phyloP scores from a whole-genome alignment of 2,113 vertebrate species.

The Corythornis vintsioides region DNA sequence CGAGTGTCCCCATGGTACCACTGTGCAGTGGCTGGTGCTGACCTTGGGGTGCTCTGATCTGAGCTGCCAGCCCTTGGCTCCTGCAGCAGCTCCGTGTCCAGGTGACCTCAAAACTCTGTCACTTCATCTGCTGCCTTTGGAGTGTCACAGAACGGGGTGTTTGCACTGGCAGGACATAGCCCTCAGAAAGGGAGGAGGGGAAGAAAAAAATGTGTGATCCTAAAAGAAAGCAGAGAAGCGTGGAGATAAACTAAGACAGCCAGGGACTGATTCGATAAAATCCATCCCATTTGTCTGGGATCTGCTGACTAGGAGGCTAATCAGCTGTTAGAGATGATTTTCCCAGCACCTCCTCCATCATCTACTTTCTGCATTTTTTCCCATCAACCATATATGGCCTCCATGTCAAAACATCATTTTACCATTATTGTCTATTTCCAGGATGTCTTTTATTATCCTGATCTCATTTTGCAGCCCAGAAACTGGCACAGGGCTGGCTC shows the following conservation, averaged over 20 bases:
- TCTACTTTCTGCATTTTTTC: not conserved
- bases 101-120: fast-evolving
- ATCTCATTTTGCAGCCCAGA: not conserved
- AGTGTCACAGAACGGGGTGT: fast-evolving
- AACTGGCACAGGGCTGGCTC: not conserved
- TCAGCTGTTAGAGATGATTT: slow-evolving; percentile 45
- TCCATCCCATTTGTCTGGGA: not conserved
- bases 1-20: not conserved
- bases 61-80: not conserved
- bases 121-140: fast-evolving
- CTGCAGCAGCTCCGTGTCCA: fast-evolving
- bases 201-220: not conserved
- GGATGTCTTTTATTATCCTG: slow-evolving; percentile 19
- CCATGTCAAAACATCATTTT: slow-evolving; percentile 68
- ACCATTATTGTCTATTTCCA: slow-evolving; percentile 46
- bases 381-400: slow-evolving; percentile 30
- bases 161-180: not conserved
- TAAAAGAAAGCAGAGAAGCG: not conserved
- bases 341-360: slow-evolving; percentile 54
- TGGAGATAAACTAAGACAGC: not conserved
- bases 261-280: not conserved
- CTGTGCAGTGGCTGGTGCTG: not conserved
- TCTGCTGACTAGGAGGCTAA: not conserved
- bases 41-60: not conserved
- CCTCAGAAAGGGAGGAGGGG: fast-evolving